Conservation (phyloP, 2,797 vertebrate species). For the Intellagama lesueurii region DNA sequence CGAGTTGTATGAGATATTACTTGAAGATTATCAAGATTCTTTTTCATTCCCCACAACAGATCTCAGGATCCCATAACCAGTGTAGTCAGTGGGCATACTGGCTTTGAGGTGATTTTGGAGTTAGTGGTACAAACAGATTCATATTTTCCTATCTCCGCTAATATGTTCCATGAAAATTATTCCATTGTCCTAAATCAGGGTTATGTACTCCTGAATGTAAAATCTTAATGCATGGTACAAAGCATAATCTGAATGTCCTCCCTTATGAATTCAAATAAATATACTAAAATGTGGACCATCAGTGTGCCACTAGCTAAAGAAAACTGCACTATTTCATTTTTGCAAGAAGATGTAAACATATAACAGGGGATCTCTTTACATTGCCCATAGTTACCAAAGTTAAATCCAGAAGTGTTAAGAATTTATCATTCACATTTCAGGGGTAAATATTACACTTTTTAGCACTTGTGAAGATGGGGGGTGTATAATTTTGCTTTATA, state of each 20-base stretch:
- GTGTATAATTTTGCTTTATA: slow-evolving; percentile 25
- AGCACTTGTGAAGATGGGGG: slow-evolving; percentile 59
- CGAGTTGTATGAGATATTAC: no score
- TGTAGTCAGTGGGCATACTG: no score
- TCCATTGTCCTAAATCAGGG: background rate
- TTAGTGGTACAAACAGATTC: no score
- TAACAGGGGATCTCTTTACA: slow-evolving; percentile 46
- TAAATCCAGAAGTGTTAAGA: slow-evolving; percentile 32
- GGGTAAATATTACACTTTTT: slow-evolving; percentile 49
- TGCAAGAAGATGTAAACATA: slow-evolving; percentile 53
- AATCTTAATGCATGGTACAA: background rate
- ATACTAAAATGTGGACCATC: background rate
- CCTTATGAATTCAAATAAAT: background rate
- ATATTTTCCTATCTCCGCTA: background rate
- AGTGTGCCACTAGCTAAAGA: slow-evolving; percentile 14
- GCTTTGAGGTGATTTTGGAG: no score
- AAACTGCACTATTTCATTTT: slow-evolving; percentile 42
- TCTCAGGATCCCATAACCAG: no score
- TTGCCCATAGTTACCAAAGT: slow-evolving; percentile 52
- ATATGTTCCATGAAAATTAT: background rate
- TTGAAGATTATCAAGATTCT: no score
- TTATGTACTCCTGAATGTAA: background rate
- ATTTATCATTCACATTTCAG: slow-evolving; percentile 53
- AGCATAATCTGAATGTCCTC: background rate
- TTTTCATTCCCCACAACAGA: no score